Evolutionary conservation across 2,797 vertebrate genomes (phyloP).

Genomic region (Carduelis carduelis): DNA sequence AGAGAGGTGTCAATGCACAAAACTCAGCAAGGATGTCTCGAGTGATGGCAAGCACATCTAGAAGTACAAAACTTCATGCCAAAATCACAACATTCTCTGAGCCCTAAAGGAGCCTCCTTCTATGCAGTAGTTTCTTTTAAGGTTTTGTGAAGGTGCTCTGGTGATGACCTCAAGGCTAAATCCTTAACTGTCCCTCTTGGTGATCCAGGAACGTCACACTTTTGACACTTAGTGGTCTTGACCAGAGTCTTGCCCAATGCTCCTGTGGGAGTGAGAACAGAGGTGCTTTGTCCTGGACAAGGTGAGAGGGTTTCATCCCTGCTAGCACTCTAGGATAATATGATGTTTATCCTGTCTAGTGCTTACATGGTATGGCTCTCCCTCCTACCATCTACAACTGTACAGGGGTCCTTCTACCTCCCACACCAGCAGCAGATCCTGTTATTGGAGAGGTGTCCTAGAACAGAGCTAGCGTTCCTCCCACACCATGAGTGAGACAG

Average conservation of each 20-base stretch:
- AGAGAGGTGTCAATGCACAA: neutral
- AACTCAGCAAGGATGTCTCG: accelerated
- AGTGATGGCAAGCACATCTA: neutral
- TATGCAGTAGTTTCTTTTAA: neutral
- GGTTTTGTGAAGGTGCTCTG: neutral
- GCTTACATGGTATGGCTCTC: neutral
- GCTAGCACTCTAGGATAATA: neutral
- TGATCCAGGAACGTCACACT: neutral
- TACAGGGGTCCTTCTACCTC: neutral
- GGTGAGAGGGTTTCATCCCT: neutral
- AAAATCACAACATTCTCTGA: neutral
- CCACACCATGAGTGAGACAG: neutral
- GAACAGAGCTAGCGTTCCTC: neutral
- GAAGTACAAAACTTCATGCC: neutral
- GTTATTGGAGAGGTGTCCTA: neutral
- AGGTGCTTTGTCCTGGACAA: neutral
- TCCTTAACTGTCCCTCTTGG: neutral
- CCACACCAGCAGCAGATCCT: neutral
- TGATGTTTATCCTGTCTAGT: neutral
- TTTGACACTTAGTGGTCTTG: neutral
- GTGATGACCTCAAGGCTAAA: neutral
- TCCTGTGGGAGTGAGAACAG: neutral
- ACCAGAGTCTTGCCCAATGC: neutral
- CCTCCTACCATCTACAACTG: neutral
- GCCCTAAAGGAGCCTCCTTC: neutral